Conservation (phyloP, 2,797 vertebrate species). For the Arctocebus calabarensis region DNA sequence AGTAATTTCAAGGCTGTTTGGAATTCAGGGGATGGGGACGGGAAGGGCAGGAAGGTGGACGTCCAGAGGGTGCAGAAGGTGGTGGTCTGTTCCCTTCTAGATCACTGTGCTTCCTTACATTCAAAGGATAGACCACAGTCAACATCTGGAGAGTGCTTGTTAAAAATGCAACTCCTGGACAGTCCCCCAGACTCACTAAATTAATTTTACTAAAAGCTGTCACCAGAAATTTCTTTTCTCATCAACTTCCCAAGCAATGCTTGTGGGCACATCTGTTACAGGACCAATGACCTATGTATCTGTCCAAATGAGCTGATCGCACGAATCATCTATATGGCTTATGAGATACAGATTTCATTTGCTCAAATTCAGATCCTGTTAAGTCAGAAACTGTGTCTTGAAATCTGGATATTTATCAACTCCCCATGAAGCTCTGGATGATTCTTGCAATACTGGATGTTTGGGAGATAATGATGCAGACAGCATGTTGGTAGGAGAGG, state of each 20-base stretch:
- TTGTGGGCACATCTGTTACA: not conserved
- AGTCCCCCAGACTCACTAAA: not conserved
- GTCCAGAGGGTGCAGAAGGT: not conserved
- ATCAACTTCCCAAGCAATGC: not conserved
- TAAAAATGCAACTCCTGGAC: not conserved
- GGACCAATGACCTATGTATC: not conserved
- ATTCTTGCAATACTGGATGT: not conserved
- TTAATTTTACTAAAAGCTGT: not conserved
- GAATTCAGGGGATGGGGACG: not conserved
- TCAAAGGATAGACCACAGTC: not conserved
- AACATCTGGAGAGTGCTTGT: not conserved
- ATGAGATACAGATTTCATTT: not conserved
- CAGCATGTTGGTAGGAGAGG: accelerated
- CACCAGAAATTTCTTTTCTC: not conserved
- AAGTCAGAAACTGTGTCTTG: not conserved
- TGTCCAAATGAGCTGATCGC: not conserved
- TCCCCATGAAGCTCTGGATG: too few species aligned
- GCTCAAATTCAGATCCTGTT: not conserved
- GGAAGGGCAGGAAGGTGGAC: not conserved
- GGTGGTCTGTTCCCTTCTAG: not conserved
- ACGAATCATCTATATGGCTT: not conserved
- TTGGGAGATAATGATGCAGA: not conserved
- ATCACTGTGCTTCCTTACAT: not conserved
- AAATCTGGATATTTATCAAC: not conserved
- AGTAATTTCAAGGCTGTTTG: not conserved